Evolutionary conservation across 1,140 invertebrate species (phyloP), one percentile per base, ranked within the genome.

Genomic region (Cylas formicarius): DNA sequence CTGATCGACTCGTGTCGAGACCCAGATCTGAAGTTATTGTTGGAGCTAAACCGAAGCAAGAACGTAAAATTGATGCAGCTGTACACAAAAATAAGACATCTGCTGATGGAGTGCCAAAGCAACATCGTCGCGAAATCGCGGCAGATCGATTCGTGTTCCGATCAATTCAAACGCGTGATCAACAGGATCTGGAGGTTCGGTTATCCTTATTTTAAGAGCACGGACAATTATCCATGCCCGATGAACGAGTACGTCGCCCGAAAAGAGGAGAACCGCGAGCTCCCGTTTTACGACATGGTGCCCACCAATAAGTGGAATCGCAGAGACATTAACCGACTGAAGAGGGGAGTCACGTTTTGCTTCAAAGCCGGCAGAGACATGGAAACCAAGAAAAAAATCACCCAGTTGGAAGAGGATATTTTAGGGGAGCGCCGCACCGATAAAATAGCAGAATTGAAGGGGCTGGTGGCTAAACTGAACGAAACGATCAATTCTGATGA

Each of bases 141-240:
- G 11, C 35, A 36, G 10, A 48, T 51, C 16, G 50, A 40, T 31
- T 31, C 17, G 28, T 42, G 21, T 23, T 20, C 31, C 1, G 35
- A 48, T 37, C 22, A 24, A 31, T 29, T 16, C 23, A 24, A 17
- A n/a, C 5, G 8, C 16, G 19, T 37, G 24, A 16, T 11, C 14
- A n/a, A 31, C 31, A 38, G 26, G 28, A 40, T 52, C 2, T 53
- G 52, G 52, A 43, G 52, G 42, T 23, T 63, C 13, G 63, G 56
- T 3, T 53, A 50, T 5, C 63, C 63, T 9, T 66, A 58, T 56
- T 66, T 65, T 47, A 66, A 66, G 50, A 52, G 54, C 35, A 43
- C 35, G 14, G 26, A 54, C 23, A 41, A 55, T 27, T 63, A 51
- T 55, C 42, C 48, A 11, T 53, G 53, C 29, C 55, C 55, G 3